A percentile compares a stretch with the other conserved stretches of the same genome.
phyloP scores from a whole-genome alignment of 2,797 vertebrate genomes.

The Setipinna tenuifilis region DNA sequence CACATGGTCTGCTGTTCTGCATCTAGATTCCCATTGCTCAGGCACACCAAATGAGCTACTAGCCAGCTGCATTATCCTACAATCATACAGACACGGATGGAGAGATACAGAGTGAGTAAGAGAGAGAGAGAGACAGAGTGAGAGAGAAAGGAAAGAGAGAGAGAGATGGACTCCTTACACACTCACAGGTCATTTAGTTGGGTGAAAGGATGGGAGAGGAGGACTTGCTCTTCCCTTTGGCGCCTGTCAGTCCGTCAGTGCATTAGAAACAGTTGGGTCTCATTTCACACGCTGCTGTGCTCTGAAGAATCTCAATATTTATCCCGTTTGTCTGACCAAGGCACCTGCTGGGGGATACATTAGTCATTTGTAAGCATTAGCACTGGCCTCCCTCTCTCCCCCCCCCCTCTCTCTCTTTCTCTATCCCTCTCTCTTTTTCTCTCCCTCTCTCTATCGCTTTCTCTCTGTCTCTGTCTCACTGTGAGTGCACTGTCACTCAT shows the following conservation, averaged over 20 bases:
- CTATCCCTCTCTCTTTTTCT: conserved; percentile 54
- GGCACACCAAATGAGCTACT: conserved; percentile 36
- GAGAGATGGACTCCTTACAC: not conserved
- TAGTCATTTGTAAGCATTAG: conserved; percentile 82
- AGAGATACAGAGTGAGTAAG: conserved; percentile 41
- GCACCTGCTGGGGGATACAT: conserved; percentile 80
- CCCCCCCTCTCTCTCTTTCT: conserved; percentile 54
- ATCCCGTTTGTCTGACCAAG: conserved; percentile 75
- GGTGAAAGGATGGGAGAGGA: conserved; percentile 52
- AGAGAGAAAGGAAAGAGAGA: not conserved
- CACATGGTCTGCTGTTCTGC: conserved; percentile 38
- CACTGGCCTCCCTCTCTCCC: conserved; percentile 70
- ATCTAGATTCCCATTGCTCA: conserved; percentile 36
- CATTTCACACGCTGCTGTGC: conserved; percentile 70
- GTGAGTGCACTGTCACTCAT: conserved; percentile 77
- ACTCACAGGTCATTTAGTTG: conserved; percentile 62
- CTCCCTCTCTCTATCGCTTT: conserved; percentile 52
- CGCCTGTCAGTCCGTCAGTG: conserved; percentile 60
- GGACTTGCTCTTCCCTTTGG: conserved; percentile 41
- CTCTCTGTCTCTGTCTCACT: conserved; percentile 65
- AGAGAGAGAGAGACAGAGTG: not conserved
- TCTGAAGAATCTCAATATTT: conserved; percentile 75
- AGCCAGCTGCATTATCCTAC: conserved; percentile 34
- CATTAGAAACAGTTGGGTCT: conserved; percentile 73
- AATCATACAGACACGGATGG: not conserved